Base-by-base conservation (phyloP, 2,113 vertebrate genomes). In the Bubo blakistoni region DNA sequence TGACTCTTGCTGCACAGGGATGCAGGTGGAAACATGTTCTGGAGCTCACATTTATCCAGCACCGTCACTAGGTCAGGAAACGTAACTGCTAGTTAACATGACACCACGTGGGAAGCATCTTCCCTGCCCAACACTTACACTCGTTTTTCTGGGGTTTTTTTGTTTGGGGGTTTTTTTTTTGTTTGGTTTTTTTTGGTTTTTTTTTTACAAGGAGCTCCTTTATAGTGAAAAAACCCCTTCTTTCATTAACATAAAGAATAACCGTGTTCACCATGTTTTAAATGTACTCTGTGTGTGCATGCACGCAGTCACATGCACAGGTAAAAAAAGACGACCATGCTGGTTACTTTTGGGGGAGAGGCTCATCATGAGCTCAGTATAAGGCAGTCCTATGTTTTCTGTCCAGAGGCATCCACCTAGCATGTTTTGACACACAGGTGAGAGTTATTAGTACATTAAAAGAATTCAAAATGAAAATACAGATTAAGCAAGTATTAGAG, bases 331-430 rank as follows among this genome's bases (percentile, higher is more conserved):
- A 88, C 44, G 22, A 81, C 8, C 0, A 0, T 36, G 11, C 25
- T n/a, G 22, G 6, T 30, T 62, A 8, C 7, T 44, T 76, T 22
- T 34, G 4, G 24, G 24, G 13, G 9, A 70, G 7, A 66, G 7
- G 2, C 2, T 59, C 22, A 13, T 19, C 7, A 1, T 5, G 5
- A 72, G 5, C 44, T 86, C 32, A 8, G 0, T 12, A 29, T 4
- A 9, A 81, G 72, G 30, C 11, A 57, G 10, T 2, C 11, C 5
- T 6, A 2, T 1, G 2, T 19, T 70, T 40, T 58, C 46, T 16
- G 27, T 22, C 47, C 30, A 62, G 14, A 63, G 10, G 18, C 36
- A 62, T 16, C 21, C 29, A 63, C 19, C 8, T 36, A 22, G 10
- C 10, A 9, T 7, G 8, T 38, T 34, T 73, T 61, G 62, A 81